Evolutionary conservation across 2,797 vertebrate genomes (phyloP).

Genomic region (Chromobotia macracanthus): DNA sequence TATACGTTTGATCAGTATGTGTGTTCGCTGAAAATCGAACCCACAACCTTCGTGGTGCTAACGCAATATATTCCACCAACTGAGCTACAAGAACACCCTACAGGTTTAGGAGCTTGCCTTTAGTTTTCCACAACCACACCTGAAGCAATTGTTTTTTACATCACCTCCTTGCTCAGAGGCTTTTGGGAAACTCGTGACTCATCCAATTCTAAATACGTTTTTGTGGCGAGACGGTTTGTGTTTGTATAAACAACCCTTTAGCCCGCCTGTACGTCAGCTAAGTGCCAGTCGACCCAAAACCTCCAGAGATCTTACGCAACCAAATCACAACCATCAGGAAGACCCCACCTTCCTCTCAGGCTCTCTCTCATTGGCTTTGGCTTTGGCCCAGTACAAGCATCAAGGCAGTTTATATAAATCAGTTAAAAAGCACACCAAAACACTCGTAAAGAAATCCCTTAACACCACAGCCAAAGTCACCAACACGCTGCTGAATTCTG

Average conservation of each 20-base stretch:
- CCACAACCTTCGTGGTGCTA: too few relatives aligned
- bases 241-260: constrained; percentile 11
- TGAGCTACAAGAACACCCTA: too few relatives aligned
- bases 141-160: constrained; percentile 5
- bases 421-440: constrained; percentile 75
- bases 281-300: constrained; percentile 57
- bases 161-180: constrained; percentile 24
- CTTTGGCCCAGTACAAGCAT: constrained; percentile 47
- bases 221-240: constrained; percentile 32
- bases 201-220: constrained; percentile 60
- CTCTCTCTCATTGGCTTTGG: constrained; percentile 63
- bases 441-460: constrained; percentile 52
- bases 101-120: not conserved
- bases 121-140: constrained; percentile 50
- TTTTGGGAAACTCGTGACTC: constrained; percentile 59
- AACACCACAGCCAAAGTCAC: constrained; percentile 63
- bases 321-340: constrained; percentile 33
- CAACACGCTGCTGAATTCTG: constrained; percentile 53
- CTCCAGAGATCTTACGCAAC: constrained; percentile 62
- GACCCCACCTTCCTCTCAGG: constrained; percentile 57
- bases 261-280: constrained; percentile 17
- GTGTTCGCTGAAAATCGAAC: too few relatives aligned
- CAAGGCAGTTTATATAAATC: constrained; percentile 67
- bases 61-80: too few relatives aligned
- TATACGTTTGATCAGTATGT: too few relatives aligned